phyloP scores from a whole-genome alignment of 1,140 invertebrate genomes.

The Cotesia typhae region DNA sequence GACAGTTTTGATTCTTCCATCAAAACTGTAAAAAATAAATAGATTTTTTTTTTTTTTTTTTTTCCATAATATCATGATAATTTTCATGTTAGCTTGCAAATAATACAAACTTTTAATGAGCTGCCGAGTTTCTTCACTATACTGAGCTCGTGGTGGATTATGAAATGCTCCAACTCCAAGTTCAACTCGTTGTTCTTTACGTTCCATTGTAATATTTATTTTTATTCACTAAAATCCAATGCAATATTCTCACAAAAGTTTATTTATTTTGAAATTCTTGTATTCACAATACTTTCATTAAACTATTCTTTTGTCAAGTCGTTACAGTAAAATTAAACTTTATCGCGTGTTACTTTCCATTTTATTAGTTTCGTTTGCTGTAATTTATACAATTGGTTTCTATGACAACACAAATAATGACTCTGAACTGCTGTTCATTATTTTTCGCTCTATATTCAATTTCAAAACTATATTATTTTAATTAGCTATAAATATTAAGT shows the following conservation, averaged over 20 bases:
- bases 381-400: conserved; percentile 28
- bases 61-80: conserved; percentile 28
- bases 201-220: conserved; percentile 49
- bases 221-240: conserved; percentile 11
- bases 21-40: conserved; percentile 52
- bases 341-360: background rate
- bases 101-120: conserved; percentile 56
- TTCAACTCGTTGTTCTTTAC: conserved; percentile 52
- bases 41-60: conserved; percentile 27
- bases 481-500: too few relatives aligned
- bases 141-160: conserved; percentile 56
- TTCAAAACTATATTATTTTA: background rate
- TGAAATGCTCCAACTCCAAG: conserved; percentile 57
- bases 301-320: background rate
- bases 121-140: conserved; percentile 61
- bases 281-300: too few relatives aligned
- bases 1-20: conserved; percentile 64
- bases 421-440: background rate
- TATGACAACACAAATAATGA: conserved; percentile 36
- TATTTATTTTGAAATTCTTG: background rate
- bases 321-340: too few relatives aligned
- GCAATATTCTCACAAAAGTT: background rate
- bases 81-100: background rate
- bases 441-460: background rate
- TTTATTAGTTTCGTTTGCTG: too few relatives aligned